These are phyloP conservation scores for Mus caroli DNA, from an alignment of 2,797 vertebrate species.

Conservation along the genomic window DNA sequence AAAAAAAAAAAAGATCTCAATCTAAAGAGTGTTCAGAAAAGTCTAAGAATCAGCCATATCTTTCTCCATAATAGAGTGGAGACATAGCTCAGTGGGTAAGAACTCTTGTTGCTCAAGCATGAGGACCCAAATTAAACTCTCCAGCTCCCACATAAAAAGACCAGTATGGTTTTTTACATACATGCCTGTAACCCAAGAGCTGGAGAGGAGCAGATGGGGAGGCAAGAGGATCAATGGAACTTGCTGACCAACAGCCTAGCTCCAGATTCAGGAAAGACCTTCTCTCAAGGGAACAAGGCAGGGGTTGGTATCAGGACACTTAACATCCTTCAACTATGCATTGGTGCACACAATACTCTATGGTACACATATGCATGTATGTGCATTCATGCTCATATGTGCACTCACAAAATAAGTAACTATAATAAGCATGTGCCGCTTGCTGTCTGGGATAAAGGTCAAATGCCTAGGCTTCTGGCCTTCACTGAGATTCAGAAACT, in stretches of 20 bases:
- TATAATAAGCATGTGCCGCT: neutral
- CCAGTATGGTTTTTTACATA: neutral
- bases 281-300: neutral
- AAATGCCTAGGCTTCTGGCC: constrained; percentile 22
- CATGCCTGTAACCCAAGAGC: neutral
- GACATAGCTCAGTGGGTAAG: neutral
- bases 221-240: neutral
- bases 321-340: neutral
- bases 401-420: neutral
- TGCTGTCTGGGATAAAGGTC: neutral
- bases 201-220: neutral
- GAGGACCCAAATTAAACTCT: neutral
- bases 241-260: neutral
- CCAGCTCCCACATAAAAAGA: neutral
- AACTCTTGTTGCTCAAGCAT: neutral
- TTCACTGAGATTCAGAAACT: constrained; percentile 7
- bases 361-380: neutral
- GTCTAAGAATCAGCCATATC: neutral
- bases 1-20: no score
- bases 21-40: neutral
- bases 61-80: neutral
- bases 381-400: neutral
- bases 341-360: neutral
- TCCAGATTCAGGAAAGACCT: neutral
- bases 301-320: neutral